Percentiles rank a stretch among this genome's conserved stretches.
These are phyloP conservation scores for Carcina quercana DNA, from an alignment of 2,888 invertebrate genomes.

Conservation along the genomic window DNA sequence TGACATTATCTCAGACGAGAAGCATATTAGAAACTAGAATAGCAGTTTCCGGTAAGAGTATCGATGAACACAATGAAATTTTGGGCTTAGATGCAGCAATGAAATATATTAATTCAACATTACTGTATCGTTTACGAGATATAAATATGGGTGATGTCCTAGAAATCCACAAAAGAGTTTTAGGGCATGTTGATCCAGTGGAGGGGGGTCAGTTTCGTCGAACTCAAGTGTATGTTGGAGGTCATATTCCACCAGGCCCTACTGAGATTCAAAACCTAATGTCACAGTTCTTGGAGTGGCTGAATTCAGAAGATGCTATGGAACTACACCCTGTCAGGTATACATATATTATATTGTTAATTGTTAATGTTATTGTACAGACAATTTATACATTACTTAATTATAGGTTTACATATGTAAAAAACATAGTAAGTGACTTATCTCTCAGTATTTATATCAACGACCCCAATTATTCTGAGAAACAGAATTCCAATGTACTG, in stretches of 20 bases:
- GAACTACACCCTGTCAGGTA: conserved; percentile 91
- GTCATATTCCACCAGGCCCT: conserved; percentile 94
- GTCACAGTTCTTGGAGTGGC: conserved; percentile 93
- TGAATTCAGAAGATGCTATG: conserved; percentile 90
- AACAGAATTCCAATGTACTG: too few relatives aligned
- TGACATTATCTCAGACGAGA: conserved; percentile 93
- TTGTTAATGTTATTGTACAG: too few relatives aligned
- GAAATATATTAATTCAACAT: conserved; percentile 90
- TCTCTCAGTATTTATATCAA: too few relatives aligned
- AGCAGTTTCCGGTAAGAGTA: conserved; percentile 89
- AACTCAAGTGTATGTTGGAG: conserved; percentile 95
- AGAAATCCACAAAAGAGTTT: conserved; percentile 92
- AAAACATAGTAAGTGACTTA: too few relatives aligned
- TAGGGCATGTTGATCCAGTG: conserved; percentile 96
- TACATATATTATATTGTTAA: too few relatives aligned
- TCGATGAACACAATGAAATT: conserved; percentile 98
- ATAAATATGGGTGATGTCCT: conserved; percentile 91
- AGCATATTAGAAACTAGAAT: conserved; percentile 90
- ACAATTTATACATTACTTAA: too few relatives aligned
- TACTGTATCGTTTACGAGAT: conserved; percentile 83
- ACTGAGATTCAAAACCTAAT: conserved; percentile 87
- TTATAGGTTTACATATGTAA: too few relatives aligned
- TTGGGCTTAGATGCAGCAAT: conserved; percentile 95
- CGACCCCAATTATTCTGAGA: too few relatives aligned
- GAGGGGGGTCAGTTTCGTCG: conserved; percentile 92